Evolutionary conservation across 2,888 invertebrate genomes (phyloP).

Genomic region (Thyatira batis): DNA sequence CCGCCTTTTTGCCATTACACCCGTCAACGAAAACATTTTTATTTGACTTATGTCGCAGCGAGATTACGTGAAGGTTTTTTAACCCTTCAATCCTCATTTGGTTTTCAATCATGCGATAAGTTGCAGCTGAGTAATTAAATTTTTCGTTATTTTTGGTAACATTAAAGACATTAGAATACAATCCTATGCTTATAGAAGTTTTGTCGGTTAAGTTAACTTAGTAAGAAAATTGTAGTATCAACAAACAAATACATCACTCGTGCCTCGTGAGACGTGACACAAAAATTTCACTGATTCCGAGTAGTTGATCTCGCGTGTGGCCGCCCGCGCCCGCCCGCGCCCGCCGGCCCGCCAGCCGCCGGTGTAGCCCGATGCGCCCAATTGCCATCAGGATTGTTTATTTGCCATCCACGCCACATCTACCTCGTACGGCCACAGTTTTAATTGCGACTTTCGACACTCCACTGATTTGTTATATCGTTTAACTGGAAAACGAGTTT

Average conservation of each 20-base stretch:
- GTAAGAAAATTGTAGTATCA: not conserved
- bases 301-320: slow-evolving; percentile 58
- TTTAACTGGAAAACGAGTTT: slow-evolving; percentile 3
- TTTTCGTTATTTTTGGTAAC: no score
- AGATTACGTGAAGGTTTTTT: not conserved
- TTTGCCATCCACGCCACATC: slow-evolving; percentile 54
- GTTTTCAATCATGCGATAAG: slow-evolving; percentile 30
- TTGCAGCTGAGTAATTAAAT: not conserved
- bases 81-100: slow-evolving; percentile 24
- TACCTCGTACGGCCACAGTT: slow-evolving; percentile 41
- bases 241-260: slow-evolving; percentile 5
- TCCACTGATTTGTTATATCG: slow-evolving; percentile 34
- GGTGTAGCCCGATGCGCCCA: slow-evolving; percentile 56
- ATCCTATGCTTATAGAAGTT: no score
- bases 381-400: slow-evolving; percentile 56
- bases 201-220: no score
- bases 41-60: slow-evolving; percentile 34
- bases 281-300: slow-evolving; percentile 35
- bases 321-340: slow-evolving; percentile 47
- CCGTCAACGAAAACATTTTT: slow-evolving; percentile 49
- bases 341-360: slow-evolving; percentile 47
- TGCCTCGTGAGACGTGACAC: slow-evolving; percentile 3
- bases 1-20: slow-evolving; percentile 57
- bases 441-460: slow-evolving; percentile 66
- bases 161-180: no score